phyloP scores from a whole-genome alignment of 2,797 vertebrate genomes.

The Poecilia velifera region DNA sequence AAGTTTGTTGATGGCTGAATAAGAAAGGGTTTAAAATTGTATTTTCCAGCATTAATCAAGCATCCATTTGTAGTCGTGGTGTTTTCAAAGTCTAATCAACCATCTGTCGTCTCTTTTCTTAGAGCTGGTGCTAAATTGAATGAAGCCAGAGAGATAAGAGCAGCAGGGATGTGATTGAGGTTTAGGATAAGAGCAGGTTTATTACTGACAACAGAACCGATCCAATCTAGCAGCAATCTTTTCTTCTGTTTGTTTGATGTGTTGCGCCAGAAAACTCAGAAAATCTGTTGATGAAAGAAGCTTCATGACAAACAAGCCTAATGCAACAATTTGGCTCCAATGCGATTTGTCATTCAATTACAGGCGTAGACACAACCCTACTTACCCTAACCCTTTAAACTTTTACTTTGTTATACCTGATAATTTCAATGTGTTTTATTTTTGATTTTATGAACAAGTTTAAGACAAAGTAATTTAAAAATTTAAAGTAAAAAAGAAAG shows the following conservation, averaged over 20 bases:
- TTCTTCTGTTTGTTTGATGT: background rate
- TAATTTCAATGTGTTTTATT: background rate
- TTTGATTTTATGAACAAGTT: background rate
- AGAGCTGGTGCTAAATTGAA: slow-evolving; percentile 7
- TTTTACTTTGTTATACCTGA: background rate
- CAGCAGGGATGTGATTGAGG: background rate
- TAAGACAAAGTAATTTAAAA: background rate
- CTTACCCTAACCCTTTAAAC: background rate
- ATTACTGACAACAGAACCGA: background rate
- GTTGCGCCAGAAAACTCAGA: background rate
- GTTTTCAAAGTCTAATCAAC: background rate
- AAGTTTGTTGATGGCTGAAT: background rate
- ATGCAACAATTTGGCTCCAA: background rate
- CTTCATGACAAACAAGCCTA: background rate
- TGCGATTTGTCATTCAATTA: background rate
- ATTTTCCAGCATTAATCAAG: background rate
- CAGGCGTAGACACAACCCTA: background rate
- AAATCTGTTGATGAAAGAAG: background rate
- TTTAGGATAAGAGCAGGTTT: slow-evolving; percentile 1
- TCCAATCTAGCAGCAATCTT: slow-evolving; percentile 1
- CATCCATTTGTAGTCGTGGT: background rate
- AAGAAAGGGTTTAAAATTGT: background rate
- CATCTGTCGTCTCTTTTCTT: background rate
- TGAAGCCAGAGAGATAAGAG: background rate
- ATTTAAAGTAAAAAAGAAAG: background rate